These are phyloP conservation scores for Harmothoe impar DNA, from an alignment of 2,888 invertebrate species.

Conservation along the genomic window DNA sequence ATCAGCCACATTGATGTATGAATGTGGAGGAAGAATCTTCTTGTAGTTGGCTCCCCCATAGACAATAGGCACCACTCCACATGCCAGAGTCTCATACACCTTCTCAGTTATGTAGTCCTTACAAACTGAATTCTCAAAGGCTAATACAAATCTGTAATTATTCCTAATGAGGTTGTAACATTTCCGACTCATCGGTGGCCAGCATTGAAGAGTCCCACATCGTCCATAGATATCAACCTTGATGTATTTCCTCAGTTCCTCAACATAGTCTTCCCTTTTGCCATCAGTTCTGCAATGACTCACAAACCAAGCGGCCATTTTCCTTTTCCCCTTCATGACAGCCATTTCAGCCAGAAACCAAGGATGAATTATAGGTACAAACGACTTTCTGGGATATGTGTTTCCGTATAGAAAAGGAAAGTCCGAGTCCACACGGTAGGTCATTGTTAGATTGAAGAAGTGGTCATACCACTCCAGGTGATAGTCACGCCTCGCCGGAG, in stretches of 20 bases:
- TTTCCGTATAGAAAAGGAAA: conserved; percentile 1
- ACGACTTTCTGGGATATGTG: neutral
- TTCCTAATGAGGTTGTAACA: conserved; percentile 63
- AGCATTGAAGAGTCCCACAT: conserved; percentile 66
- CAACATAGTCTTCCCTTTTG: conserved; percentile 70
- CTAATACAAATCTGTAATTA: conserved; percentile 76
- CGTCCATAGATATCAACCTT: conserved; percentile 71
- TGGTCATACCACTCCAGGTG: neutral
- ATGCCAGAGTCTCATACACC: conserved; percentile 73
- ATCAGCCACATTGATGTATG: conserved; percentile 79
- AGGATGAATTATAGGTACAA: neutral
- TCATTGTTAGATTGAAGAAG: conserved; percentile 42
- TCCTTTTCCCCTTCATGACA: conserved; percentile 65
- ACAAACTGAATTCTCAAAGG: conserved; percentile 79
- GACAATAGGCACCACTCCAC: conserved; percentile 77
- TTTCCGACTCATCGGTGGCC: neutral
- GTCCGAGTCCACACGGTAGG: conserved; percentile 11
- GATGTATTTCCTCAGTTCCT: conserved; percentile 68
- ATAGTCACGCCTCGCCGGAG: neutral
- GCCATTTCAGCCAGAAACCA: neutral
- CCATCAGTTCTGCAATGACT: conserved; percentile 71
- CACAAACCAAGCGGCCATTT: conserved; percentile 72
- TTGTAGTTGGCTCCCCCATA: conserved; percentile 78
- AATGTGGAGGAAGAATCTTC: conserved; percentile 74
- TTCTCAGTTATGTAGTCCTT: conserved; percentile 80